These are phyloP conservation scores for Tinea pellionella DNA, from an alignment of 2,888 invertebrate genomes.

Conservation along the genomic window DNA sequence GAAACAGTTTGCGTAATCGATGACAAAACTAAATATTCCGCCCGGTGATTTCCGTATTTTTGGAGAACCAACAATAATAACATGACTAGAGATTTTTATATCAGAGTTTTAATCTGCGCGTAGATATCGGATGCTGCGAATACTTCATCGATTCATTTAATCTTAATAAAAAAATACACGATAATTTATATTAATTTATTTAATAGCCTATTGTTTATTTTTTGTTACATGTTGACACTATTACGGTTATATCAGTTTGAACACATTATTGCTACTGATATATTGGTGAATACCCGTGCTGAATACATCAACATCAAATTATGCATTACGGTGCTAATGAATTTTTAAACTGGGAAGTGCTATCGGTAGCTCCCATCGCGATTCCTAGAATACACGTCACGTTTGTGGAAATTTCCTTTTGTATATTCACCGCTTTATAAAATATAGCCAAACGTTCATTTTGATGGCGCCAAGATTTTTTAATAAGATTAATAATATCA, in stretches of 20 bases:
- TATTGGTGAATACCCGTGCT: not conserved
- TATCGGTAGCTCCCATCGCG: constrained; percentile 38
- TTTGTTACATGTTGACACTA: not conserved
- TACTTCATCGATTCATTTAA: not conserved
- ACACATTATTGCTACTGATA: not conserved
- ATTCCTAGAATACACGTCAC: constrained; percentile 29
- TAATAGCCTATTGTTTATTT: constrained; percentile 24
- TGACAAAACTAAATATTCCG: constrained; percentile 71
- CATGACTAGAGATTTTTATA: constrained; percentile 20
- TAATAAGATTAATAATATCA: not conserved
- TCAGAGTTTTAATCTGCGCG: constrained; percentile 4
- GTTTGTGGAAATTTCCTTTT: not conserved
- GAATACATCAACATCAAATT: constrained; percentile 4
- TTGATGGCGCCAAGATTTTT: not conserved
- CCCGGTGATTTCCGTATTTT: constrained; percentile 69
- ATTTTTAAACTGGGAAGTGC: constrained; percentile 16
- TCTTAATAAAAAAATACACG: not conserved
- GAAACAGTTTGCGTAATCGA: constrained; percentile 71
- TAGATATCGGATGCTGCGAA: constrained; percentile 1
- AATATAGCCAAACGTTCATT: not conserved
- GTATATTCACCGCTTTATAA: not conserved
- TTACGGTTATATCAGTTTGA: not conserved
- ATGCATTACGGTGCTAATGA: not conserved
- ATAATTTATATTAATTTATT: constrained; percentile 13
- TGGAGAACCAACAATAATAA: constrained; percentile 31